A percentile compares a stretch with the other conserved stretches of the same genome.
Evolutionary conservation across 2,113 vertebrate genomes (phyloP).

Genomic region (Nesogale talazaci): DNA sequence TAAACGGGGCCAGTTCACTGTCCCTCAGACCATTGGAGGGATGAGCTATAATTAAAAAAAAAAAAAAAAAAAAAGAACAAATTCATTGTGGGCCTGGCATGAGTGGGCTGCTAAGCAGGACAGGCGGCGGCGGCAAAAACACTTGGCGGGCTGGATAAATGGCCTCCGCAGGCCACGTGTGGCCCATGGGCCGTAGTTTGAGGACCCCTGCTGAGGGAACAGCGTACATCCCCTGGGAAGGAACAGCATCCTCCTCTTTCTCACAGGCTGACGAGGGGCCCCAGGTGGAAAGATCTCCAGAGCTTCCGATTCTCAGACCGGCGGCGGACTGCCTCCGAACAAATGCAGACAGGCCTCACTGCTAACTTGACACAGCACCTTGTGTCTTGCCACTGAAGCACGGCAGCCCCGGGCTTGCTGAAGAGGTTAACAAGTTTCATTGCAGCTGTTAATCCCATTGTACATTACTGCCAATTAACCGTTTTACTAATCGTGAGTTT

Average conservation of each 20-base stretch:
- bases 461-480: constrained; percentile 57
- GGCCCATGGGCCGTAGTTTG: too few species aligned
- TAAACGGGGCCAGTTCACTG: too few species aligned
- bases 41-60: too few species aligned
- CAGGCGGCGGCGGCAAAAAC: too few species aligned
- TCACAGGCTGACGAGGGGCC: neutral
- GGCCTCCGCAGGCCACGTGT: too few species aligned
- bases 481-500: constrained; percentile 54
- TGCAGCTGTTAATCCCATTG: constrained; percentile 30
- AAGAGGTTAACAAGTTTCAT: constrained; percentile 7
- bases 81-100: too few species aligned
- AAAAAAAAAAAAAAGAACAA: too few species aligned
- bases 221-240: neutral
- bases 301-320: neutral
- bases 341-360: neutral
- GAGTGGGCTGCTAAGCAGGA: too few species aligned
- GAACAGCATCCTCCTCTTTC: neutral
- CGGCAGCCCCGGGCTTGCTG: neutral
- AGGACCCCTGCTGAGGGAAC: too few species aligned
- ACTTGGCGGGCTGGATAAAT: too few species aligned
- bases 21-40: too few species aligned
- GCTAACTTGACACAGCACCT: neutral
- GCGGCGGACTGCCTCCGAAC: neutral
- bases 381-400: constrained; percentile 64
- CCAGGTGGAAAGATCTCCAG: neutral